These are phyloP conservation scores for Liolophura sinensis DNA, from an alignment of 1,140 invertebrate genomes.

Conservation along the genomic window DNA sequence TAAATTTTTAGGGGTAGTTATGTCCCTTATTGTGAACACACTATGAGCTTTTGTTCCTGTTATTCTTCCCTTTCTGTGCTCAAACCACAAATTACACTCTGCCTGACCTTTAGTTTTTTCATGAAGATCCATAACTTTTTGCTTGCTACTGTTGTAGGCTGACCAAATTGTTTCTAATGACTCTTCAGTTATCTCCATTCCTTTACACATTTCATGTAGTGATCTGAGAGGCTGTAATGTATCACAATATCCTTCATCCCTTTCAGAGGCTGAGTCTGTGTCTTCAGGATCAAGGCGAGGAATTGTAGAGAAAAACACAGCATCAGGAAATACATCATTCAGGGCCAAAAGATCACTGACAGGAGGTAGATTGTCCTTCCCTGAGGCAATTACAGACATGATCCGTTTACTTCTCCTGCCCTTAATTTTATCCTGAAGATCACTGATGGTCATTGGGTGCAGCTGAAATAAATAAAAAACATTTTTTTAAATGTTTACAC, in stretches of 20 bases:
- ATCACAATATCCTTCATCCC: neutral
- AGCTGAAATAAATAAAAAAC: neutral
- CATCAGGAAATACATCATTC: conserved; percentile 9
- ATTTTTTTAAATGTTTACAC: neutral
- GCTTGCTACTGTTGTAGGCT: no score
- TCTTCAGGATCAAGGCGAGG: conserved; percentile 13
- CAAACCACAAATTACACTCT: no score
- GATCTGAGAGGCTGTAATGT: conserved; percentile 9
- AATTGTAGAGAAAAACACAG: conserved; percentile 8
- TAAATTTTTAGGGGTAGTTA: no score
- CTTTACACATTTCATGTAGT: no score
- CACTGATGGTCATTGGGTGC: conserved; percentile 3
- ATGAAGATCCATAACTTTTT: no score
- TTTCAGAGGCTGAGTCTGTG: conserved; percentile 11
- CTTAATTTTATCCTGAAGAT: no score
- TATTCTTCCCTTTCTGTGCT: no score
- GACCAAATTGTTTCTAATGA: no score
- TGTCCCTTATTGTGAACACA: no score
- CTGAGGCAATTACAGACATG: conserved; percentile 3
- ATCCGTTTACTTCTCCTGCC: conserved; percentile 6
- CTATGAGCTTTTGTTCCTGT: no score
- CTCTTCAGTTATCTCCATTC: no score
- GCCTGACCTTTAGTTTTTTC: no score
- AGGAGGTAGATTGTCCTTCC: conserved; percentile 8
- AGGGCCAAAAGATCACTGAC: neutral